Conservation (phyloP, 2,797 vertebrate species). For the Brotogeris chrysoptera region DNA sequence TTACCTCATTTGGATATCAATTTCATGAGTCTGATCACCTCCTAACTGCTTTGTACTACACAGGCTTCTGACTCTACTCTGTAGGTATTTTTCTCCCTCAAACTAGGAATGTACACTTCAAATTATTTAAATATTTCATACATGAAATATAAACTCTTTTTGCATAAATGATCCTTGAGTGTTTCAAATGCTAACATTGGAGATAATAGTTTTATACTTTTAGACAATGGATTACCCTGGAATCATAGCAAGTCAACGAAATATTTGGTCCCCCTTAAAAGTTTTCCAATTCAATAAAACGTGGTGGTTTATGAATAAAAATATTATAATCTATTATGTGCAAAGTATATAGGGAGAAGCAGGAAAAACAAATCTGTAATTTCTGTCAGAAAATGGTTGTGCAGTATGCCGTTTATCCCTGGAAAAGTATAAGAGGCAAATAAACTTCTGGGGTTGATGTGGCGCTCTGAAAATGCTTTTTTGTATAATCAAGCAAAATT, state of each 20-base stretch:
- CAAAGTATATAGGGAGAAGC: background rate
- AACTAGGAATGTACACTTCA: background rate
- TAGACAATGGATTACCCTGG: background rate
- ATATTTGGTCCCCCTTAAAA: background rate
- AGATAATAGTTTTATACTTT: background rate
- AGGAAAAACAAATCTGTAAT: background rate
- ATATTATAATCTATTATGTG: background rate
- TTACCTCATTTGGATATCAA: background rate
- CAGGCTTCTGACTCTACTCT: background rate
- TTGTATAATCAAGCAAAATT: background rate
- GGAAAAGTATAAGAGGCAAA: background rate
- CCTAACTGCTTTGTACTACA: background rate
- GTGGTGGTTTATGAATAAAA: background rate
- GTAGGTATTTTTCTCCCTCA: background rate
- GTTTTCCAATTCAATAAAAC: background rate
- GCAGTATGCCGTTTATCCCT: background rate
- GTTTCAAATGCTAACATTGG: background rate
- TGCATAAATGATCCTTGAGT: background rate
- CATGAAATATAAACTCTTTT: background rate
- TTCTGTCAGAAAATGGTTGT: background rate
- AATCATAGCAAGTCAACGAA: background rate
- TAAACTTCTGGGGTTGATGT: background rate
- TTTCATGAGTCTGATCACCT: background rate
- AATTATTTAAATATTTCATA: background rate
- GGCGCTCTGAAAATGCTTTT: background rate